Evolutionary conservation across 2,797 vertebrate species (phyloP).

Genomic region (Thripadectes ignobilis): DNA sequence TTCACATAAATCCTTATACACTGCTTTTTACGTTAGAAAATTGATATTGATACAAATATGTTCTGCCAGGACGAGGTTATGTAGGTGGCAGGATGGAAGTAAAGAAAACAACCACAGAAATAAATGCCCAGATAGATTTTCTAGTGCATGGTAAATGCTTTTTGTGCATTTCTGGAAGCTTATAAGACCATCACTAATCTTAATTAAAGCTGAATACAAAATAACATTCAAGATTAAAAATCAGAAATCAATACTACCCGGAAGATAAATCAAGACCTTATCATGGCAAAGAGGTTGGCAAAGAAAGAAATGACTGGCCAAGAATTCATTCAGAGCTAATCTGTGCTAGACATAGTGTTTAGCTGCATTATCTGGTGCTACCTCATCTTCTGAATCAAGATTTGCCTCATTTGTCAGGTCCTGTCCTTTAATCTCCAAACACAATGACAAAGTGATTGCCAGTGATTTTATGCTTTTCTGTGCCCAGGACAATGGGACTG

Average conservation of each 20-base stretch:
- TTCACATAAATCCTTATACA: neutral
- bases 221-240: neutral
- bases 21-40: conserved; percentile 10
- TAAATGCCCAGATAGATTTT: neutral
- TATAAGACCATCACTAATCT: neutral
- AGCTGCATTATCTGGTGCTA: neutral
- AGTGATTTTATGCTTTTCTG: conserved; percentile 8
- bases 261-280: neutral
- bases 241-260: neutral
- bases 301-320: neutral
- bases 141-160: neutral
- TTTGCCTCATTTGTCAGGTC: neutral
- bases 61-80: neutral
- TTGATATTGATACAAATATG: neutral
- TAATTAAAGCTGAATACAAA: neutral
- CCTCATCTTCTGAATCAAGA: neutral
- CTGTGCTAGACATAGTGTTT: neutral
- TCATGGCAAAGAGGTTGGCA: neutral
- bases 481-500: neutral
- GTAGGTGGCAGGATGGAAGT: neutral
- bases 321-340: neutral
- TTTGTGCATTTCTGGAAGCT: neutral
- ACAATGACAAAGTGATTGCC: conserved; percentile 25
- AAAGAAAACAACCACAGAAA: neutral
- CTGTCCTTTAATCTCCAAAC: neutral